phyloP scores from a whole-genome alignment of 2,797 vertebrate species.

The Decapterus maruadsi region DNA sequence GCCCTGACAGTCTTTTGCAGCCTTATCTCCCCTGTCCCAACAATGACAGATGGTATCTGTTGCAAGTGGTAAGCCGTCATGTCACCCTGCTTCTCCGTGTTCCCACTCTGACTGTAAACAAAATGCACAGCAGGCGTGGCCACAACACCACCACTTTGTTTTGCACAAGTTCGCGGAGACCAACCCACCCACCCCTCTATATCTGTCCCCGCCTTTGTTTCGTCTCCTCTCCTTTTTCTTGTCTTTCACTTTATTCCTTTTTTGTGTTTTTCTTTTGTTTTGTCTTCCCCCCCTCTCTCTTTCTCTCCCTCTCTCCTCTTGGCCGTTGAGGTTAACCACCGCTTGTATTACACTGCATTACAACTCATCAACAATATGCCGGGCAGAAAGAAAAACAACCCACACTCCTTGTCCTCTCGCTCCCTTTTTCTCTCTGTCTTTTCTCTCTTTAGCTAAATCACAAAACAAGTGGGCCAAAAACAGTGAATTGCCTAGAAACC shows the following conservation, averaged over 20 bases:
- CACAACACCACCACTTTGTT: conserved; percentile 34
- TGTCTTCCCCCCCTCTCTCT: conserved; percentile 12
- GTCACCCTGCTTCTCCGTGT: conserved; percentile 35
- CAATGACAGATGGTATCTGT: conserved; percentile 68
- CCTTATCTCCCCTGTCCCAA: conserved; percentile 47
- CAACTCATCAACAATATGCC: conserved; percentile 78
- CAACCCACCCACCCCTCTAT: conserved; percentile 28
- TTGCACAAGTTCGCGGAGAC: conserved; percentile 23
- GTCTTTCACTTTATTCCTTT: background rate
- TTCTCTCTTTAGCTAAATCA: conserved; percentile 70
- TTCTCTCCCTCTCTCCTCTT: conserved; percentile 45
- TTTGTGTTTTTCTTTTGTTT: conserved; percentile 29
- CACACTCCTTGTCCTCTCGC: conserved; percentile 61
- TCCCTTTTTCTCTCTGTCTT: conserved; percentile 51
- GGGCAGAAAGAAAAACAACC: conserved; percentile 69
- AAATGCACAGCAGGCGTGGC: conserved; percentile 32
- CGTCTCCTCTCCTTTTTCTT: background rate
- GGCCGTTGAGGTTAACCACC: conserved; percentile 85
- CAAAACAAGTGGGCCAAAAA: conserved; percentile 77
- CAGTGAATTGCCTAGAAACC: conserved; percentile 82
- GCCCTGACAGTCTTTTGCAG: conserved; percentile 31
- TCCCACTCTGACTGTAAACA: conserved; percentile 48
- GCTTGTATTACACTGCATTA: conserved; percentile 87
- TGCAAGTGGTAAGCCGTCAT: conserved; percentile 43
- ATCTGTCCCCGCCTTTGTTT: conserved; percentile 42